Conservation (phyloP, 2,113 vertebrate species). For the Ochotona princeps region DNA sequence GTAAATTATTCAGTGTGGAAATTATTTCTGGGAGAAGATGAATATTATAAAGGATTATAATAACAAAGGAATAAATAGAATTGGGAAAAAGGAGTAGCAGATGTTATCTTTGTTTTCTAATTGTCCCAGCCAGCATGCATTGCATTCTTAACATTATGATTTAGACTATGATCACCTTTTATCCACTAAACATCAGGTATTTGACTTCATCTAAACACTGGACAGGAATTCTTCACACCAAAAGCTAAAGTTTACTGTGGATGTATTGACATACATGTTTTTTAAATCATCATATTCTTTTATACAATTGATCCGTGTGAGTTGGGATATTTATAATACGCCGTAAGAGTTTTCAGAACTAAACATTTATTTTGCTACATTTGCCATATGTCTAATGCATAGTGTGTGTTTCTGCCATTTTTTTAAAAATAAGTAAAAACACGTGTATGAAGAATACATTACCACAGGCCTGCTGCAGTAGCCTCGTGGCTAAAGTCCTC, state of each 20-base stretch:
- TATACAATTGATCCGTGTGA: not conserved
- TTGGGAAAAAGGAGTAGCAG: conserved; percentile 56
- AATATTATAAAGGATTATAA: conserved; percentile 61
- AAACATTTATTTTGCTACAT: not conserved
- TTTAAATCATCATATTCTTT: not conserved
- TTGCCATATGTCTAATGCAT: not conserved
- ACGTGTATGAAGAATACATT: no score
- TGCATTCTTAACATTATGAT: conserved; percentile 33
- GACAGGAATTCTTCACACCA: not conserved
- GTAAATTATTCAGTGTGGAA: conserved; percentile 32
- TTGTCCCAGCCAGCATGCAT: conserved; percentile 19
- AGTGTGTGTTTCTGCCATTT: not conserved
- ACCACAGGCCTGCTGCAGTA: no score
- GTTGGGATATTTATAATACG: not conserved
- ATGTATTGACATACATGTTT: not conserved
- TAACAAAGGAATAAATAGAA: conserved; percentile 61
- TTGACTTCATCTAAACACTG: conserved; percentile 17
- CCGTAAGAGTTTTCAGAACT: not conserved
- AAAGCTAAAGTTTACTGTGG: not conserved
- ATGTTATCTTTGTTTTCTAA: conserved; percentile 68
- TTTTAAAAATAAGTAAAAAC: no score
- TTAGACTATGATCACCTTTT: conserved; percentile 17
- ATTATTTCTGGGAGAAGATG: conserved; percentile 51
- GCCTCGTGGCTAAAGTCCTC: no score
- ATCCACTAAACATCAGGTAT: conserved; percentile 40